phyloP scores from a whole-genome alignment of 2,113 vertebrate species.

The Pterocles burchelli region DNA sequence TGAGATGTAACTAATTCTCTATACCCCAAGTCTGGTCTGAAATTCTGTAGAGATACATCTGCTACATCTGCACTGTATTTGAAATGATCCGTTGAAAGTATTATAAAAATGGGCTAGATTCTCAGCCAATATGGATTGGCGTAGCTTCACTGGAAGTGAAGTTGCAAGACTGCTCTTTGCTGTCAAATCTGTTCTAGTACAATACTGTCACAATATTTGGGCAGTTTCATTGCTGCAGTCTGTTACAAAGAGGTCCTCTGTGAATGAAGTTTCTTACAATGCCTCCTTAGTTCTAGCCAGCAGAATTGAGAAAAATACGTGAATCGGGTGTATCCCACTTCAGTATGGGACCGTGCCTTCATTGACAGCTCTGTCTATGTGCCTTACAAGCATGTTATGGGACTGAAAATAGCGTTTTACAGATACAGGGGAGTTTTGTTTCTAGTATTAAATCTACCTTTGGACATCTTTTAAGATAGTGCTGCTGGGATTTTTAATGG shows the following conservation, averaged over 20 bases:
- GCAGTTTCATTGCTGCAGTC: not conserved
- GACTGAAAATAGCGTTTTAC: not conserved
- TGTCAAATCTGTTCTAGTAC: not conserved
- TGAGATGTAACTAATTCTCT: slow-evolving; percentile 22
- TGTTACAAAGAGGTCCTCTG: not conserved
- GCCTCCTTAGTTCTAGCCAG: not conserved
- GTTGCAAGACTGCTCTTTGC: not conserved
- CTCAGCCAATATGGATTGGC: not conserved
- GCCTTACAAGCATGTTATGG: rapidly evolving
- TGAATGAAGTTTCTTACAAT: not conserved
- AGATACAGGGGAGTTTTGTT: not conserved
- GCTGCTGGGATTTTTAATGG: not conserved
- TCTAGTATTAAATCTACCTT: not conserved
- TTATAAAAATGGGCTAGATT: not conserved
- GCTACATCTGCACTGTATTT: not conserved
- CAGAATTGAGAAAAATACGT: not conserved
- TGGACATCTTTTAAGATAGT: not conserved
- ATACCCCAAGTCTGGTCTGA: not conserved
- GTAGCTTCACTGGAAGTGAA: not conserved
- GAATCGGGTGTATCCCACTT: not conserved
- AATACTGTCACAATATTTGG: not conserved
- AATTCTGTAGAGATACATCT: slow-evolving; percentile 1
- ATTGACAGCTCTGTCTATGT: not conserved
- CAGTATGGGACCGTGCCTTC: not conserved
- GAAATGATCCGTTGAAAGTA: not conserved